Evolutionary conservation across 2,797 vertebrate species (phyloP), one percentile per base, ranked within the genome.

Genomic region (Serranus cabrilla): DNA sequence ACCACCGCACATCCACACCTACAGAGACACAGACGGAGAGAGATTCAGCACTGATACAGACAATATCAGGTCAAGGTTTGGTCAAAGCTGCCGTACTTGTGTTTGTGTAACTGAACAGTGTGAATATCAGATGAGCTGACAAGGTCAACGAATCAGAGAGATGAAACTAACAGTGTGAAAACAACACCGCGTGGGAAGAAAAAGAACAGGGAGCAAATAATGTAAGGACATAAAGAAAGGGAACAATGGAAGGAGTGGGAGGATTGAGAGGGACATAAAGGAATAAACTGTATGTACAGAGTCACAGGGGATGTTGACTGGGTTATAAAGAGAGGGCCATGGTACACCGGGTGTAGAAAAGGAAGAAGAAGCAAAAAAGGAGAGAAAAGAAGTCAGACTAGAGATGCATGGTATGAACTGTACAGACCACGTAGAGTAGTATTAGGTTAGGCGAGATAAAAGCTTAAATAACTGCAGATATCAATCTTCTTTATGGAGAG

Each of bases 1-100:
- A 11, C 98, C 98, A 0, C 98, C 98, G 71, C 98, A 99, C 98
- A 99, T 99, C 98, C 98, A 99, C 2, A 99, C 97, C 98, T 99
- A 80, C 14, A 72, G 61, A 66, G 49, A 62, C 14, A 65, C 20
- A 52, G 13, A n/a, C 4, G 39, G 8, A 25, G 14, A 47, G 27
- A 67, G 39, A 52, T 50, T 74, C 50, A 50, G 65, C 25, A 3
- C 47, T 7, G 66, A 55, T 21, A 46, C 21, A 69, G 20, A 65
- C 31, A 12, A 37, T 0, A 58, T 27, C 40, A 1, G 45, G 40
- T 60, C 58, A 45, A 0, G 27, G 11, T 51, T 5, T 8, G 39
- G 40, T 45, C 50, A 46, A 37, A 62, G 40, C 27, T 60, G 57
- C 23, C 6, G n/a, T 1, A 1, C 16, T 40, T 20, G 45, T 25